Base-by-base conservation (phyloP, 2,888 invertebrate genomes). In the Vandiemenella viatica region DNA sequence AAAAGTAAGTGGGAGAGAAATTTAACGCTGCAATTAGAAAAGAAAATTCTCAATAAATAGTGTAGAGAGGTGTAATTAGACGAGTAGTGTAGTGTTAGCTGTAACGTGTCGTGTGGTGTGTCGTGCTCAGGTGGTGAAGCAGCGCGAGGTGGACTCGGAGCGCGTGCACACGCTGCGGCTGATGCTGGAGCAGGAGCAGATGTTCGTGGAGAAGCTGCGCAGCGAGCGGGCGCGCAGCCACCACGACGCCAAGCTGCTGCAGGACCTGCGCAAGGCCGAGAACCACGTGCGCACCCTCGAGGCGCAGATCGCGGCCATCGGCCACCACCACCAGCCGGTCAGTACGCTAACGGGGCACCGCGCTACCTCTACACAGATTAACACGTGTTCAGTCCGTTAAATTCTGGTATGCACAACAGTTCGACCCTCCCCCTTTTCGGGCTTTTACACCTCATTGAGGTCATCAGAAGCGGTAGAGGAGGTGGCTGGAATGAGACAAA, bases 141-240 rank as follows among this genome's bases (percentile, higher is more conserved):
- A 85, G 60, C 75, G 83, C 37, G 87, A 90, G 68, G 71, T 91
- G 65, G 86, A 87, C 62, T 77, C 79, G 50, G 82, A 88, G 58
- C 82, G 86, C 60, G 82, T 85, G 49, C 80, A 85, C 64, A 90
- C 91, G 16, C 77, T 91, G 55, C 80, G 83, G 57, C 73, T 89
- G 61, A 95, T 95, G 93, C 71, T 92, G 56, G 89, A 90, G 60
- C 79, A 87, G 60, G 89, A 90, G 61, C 82, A 82, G 65, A 76
- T 82, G 59, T 85, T 86, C 66, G 77, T 88, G 58, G 82, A 88
- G 58, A 77, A 80, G 58, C 68, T 90, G 52, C 76, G 84, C 53
- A 80, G 81, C 69, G 71, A 81, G 68, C 72, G 76, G 53, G 67
- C 66, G 21, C 67, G 65, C 52, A 59, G 62, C 45, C 57, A 55